Base-by-base conservation (phyloP, 37 sponge, comb jelly and placozoan genomes). In the Tethya wilhelma region DNA sequence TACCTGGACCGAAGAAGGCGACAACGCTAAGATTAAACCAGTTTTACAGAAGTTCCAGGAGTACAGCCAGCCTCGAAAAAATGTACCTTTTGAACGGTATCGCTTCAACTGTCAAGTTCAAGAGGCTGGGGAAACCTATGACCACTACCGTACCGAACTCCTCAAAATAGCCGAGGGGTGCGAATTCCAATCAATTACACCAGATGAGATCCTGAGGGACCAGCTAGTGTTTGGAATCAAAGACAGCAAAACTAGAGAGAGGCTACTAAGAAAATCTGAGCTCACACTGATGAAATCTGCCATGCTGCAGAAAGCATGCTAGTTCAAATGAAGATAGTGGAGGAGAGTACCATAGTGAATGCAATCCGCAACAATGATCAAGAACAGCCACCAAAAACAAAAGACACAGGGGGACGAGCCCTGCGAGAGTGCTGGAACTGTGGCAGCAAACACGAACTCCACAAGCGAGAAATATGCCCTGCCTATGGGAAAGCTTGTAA, bases 401-500 rank as follows among this genome's bases (percentile, higher is more conserved):
- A 5, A 30, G 4, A 57, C n/a, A n/a, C n/a, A 71, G 67, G 34
- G 12, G 67, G 67, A 30, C 37, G 40, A 6, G 22, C 23, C 26
- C 4, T 12, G 4, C 46, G 71, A 40, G 77, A 75, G 30, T 84
- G 84, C 46, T 75, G 84, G 69, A 75, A 75, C 41, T 84, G 79
- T 63, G 86, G 86, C 12, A 19, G 66, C 0, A 78, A 71, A 26
- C 85, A 86, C 34, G 75, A 64, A 1, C 49, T 69, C 44, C 6
- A 11, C 64, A 69, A 79, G 36, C 39, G 73, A 40, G 86, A 85
- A 39, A 30, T 56, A 7, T 88, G 88, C 60, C 88, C 88, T 14
- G 88, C 88, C 4, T 88, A 42, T 65, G 88, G 88, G 8, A 81
- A 81, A 64, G 69, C 26, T 2, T 88, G 88, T 59, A 77, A 60